A percentile compares a stretch with the other conserved stretches of the same genome.
These are phyloP conservation scores for Epinephelus fuscoguttatus DNA, from an alignment of 2,113 vertebrate species.

Conservation along the genomic window DNA sequence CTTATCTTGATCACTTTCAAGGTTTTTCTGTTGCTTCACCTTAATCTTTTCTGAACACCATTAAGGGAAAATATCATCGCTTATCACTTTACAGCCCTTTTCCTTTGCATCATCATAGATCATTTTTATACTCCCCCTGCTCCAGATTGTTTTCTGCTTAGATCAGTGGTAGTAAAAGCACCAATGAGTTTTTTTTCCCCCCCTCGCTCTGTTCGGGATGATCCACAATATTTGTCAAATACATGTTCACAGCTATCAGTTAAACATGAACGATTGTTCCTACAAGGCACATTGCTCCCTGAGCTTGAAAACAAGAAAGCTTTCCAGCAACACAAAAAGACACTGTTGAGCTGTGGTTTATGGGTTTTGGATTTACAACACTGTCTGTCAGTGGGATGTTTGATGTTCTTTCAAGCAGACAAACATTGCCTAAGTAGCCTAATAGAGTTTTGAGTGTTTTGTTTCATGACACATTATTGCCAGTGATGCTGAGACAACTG, in stretches of 20 bases:
- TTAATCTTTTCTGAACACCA: slow-evolving; percentile 8
- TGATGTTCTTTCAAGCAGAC: slow-evolving; percentile 3
- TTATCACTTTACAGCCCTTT: neutral
- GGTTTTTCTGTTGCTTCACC: neutral
- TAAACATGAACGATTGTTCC: neutral
- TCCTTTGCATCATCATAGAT: neutral
- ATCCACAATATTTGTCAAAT: slow-evolving; percentile 25
- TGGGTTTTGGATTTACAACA: slow-evolving; percentile 1
- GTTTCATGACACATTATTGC: neutral
- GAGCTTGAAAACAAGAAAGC: neutral
- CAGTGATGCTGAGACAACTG: neutral
- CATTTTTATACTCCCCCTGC: neutral
- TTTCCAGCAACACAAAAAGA: neutral
- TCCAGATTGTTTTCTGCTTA: neutral
- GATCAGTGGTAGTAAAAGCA: neutral
- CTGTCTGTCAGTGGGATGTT: neutral
- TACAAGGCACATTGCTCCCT: neutral
- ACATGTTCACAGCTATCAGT: slow-evolving; percentile 4
- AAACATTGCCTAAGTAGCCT: neutral
- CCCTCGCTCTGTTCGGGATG: neutral
- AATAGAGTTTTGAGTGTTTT: neutral
- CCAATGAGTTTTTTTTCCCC: neutral
- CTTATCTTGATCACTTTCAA: slow-evolving; percentile 17
- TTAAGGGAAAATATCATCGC: slow-evolving; percentile 3
- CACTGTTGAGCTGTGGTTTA: neutral